Evolutionary conservation across 2,113 vertebrate species (phyloP), one percentile per base, ranked within the genome.

Genomic region (Calidris pygmaea): DNA sequence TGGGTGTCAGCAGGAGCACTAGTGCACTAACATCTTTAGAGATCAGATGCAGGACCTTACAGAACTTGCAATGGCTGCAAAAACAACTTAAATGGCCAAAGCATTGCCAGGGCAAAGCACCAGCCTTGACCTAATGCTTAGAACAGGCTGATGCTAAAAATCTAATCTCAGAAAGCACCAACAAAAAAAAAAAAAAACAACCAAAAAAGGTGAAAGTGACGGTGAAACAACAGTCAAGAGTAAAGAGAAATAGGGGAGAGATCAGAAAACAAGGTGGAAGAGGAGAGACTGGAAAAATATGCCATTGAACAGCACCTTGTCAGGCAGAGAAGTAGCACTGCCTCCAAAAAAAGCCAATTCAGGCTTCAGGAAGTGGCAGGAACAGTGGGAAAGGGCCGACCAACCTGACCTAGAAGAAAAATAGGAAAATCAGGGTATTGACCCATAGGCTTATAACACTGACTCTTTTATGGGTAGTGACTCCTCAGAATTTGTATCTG

Each of bases 401-500:
- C 96, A 96, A 96, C 95, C 96, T 96, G 92, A 97, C 96, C 96
- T 97, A 96, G 95, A 96, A 97, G 88, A 97, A 96, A 97, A 96
- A 96, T 94, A 96, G 87, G 79, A 95, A 52, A 95, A 95, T 95
- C 89, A 96, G 89, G 89, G 95, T 86, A 84, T 75, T 95, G 96
- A 86, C 96, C 92, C 95, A 60, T 50, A 77, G 50, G 68, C 80
- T 95, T 86, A 6, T 50, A 88, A 95, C 0, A 2, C 1, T 91
- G 85, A 91, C 41, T 65, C 79, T 88, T 73, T 68, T 14, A 83
- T 12, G 75, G 63, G 85, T 37, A 90, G 85, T 32, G 41, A 91
- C 45, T 82, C 55, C 55, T 93, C 75, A 73, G 47, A 91, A 83
- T 63, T 43, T 66, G 47, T 50, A 63, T 66, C 75, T 52, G n/a